phyloP scores from a whole-genome alignment of 2,888 invertebrate genomes.

The Drosophila paracracens region DNA sequence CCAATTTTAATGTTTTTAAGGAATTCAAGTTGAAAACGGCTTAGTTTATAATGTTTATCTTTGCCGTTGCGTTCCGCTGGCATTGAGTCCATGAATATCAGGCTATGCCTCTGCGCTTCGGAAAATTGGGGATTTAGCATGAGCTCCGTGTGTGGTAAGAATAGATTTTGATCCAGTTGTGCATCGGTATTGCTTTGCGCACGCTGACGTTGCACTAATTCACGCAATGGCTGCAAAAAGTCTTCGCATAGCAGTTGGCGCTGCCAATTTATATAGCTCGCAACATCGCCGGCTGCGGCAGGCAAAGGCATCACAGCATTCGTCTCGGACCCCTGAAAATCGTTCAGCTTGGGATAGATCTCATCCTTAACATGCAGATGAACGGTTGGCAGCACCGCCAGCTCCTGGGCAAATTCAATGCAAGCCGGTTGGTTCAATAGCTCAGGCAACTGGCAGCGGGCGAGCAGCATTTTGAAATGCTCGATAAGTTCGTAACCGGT shows the following conservation, averaged over 20 bases:
- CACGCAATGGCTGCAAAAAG: slow-evolving; percentile 90
- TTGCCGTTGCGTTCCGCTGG: slow-evolving; percentile 27
- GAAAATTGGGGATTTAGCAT: slow-evolving; percentile 71
- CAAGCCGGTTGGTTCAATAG: slow-evolving; percentile 27
- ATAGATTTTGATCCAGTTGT: slow-evolving; percentile 27
- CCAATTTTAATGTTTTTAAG: slow-evolving; percentile 85
- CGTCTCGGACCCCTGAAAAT: slow-evolving; percentile 78
- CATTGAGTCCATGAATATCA: slow-evolving; percentile 75
- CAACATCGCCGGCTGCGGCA: slow-evolving; percentile 5
- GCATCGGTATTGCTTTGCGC: neutral
- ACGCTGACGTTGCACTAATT: slow-evolving; percentile 77
- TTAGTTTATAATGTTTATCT: no score
- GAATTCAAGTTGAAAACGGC: neutral
- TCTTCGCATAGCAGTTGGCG: slow-evolving; percentile 92
- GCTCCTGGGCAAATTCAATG: slow-evolving; percentile 38
- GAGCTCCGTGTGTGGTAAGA: slow-evolving; percentile 68
- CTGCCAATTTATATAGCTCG: slow-evolving; percentile 92
- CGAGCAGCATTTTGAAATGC: slow-evolving; percentile 54
- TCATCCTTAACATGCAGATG: slow-evolving; percentile 50
- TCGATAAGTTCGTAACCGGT: slow-evolving; percentile 52
- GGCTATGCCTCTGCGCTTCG: slow-evolving; percentile 68
- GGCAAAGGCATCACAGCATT: slow-evolving; percentile 84
- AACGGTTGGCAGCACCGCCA: slow-evolving; percentile 12
- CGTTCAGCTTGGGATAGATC: slow-evolving; percentile 86
- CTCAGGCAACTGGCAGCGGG: slow-evolving; percentile 6